These are phyloP conservation scores for Hippasteria phrygiana DNA, from an alignment of 53 echinoderm and acorn worm species.

Conservation along the genomic window DNA sequence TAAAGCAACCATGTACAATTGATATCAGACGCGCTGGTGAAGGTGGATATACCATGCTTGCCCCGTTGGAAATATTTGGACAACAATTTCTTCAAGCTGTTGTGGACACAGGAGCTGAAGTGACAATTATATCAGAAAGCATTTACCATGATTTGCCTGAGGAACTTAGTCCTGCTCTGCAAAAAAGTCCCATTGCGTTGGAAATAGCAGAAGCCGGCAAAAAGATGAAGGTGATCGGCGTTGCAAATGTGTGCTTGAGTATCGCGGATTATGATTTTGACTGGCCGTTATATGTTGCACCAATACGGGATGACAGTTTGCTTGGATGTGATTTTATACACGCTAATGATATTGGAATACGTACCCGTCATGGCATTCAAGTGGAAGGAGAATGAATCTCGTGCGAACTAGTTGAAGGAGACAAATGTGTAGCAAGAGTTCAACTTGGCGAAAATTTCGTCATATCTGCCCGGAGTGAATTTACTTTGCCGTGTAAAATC, in stretches of 20 bases:
- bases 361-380: constrained; percentile 14
- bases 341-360: constrained; percentile 47
- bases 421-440: constrained; percentile 9
- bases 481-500: constrained; percentile 45
- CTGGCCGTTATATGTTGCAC: constrained; percentile 29
- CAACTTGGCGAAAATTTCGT: not conserved
- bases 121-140: not conserved
- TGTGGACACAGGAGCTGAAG: constrained; percentile 41
- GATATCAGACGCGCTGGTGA: constrained; percentile 36
- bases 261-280: not conserved
- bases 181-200: constrained; percentile 9
- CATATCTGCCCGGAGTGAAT: constrained; percentile 42
- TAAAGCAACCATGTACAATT: not conserved
- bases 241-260: constrained; percentile 4
- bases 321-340: constrained; percentile 52
- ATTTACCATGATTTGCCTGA: constrained; percentile 27
- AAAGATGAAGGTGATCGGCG: constrained; percentile 24
- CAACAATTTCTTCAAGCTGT: constrained; percentile 4
- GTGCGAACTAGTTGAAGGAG: constrained; percentile 44
- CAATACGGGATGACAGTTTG: constrained; percentile 23
- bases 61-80: constrained; percentile 9
- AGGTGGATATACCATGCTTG: constrained; percentile 32
- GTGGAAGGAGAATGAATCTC: constrained; percentile 30
- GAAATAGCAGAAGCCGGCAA: constrained; percentile 45
- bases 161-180: constrained; percentile 8